Base-by-base conservation (phyloP, 2,113 vertebrate genomes). In the Colistium nudipinnis region DNA sequence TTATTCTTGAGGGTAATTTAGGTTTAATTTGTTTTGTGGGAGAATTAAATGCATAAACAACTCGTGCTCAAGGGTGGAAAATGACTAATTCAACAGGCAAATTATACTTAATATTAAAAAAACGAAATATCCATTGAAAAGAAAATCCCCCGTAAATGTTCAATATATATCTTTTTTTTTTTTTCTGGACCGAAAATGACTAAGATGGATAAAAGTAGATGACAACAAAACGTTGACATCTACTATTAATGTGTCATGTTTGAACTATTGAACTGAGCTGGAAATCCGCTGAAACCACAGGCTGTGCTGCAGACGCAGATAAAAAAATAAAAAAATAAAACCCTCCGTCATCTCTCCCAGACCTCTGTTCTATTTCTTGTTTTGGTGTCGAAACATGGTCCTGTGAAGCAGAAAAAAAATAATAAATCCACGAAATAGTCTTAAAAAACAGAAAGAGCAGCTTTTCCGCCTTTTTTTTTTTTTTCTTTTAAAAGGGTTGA, bases 401-500 rank as follows among this genome's bases (percentile, higher is more conserved):
- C n/a, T 4, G 39, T 70, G 55, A 73, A 72, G 45, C 72, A 52
- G 62, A 63, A 68, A 76, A 8, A n/a, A n/a, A n/a, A n/a, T n/a
- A n/a, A n/a, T n/a, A 39, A 13, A 13, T 30, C 44, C 47, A 61
- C 60, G 10, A 49, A 70, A 74, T 0, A 0, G 24, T 59, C 62
- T 41, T 59, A 45, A 70, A 83, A 41, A 80, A 43, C 63, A 67
- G 48, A 56, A 1, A 83, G 27, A 45, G 54, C 51, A 64, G 57
- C 35, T 63, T 82, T 52, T 85, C 68, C 71, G 75, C 73, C 68
- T 51, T 63, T 80, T 53, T 74, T 59, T 48, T n/a, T n/a, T n/a
- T n/a, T n/a, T n/a, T n/a, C n/a, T n/a, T n/a, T n/a, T n/a, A n/a
- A n/a, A 17, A 56, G 81, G 78, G 52, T 70, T 82, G 87, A 90